Conservation (phyloP, 2,113 vertebrate genomes). For the Martes martes region DNA sequence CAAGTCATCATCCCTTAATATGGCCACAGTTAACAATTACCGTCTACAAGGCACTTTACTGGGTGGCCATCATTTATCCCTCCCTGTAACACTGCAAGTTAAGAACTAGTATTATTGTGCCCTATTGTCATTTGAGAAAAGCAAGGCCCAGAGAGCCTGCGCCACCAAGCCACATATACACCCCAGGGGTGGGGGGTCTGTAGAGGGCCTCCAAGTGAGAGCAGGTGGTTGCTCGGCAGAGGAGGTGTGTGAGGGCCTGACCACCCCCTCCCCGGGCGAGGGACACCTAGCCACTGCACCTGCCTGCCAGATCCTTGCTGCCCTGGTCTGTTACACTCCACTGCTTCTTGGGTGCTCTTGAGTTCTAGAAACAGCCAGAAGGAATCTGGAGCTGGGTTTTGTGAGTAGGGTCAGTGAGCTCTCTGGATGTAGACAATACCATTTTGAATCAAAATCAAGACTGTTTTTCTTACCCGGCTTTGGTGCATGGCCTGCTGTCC, state of each 20-base stretch:
- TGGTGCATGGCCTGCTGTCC: not conserved
- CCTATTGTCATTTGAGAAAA: not conserved
- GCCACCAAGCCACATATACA: not conserved
- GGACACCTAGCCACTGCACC: no score
- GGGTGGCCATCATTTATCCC: not conserved
- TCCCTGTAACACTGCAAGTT: not conserved
- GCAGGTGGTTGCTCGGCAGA: not conserved
- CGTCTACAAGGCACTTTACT: not conserved
- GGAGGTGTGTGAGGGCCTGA: accelerated
- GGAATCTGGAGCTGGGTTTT: not conserved
- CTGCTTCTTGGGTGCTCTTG: not conserved
- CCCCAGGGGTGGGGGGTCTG: accelerated
- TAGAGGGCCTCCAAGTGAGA: not conserved
- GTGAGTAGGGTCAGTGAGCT: accelerated
- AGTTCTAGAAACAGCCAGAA: not conserved
- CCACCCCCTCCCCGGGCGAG: not conserved
- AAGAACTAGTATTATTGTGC: not conserved
- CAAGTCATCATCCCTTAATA: not conserved
- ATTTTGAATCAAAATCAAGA: not conserved
- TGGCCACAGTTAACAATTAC: not conserved
- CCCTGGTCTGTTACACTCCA: no score
- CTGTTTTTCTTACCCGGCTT: not conserved
- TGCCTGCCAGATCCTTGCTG: accelerated
- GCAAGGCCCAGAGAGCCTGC: not conserved
- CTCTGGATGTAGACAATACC: not conserved